These are phyloP conservation scores for Caenorhabditis becei DNA, from an alignment of 2,888 invertebrate species.

Conservation along the genomic window DNA sequence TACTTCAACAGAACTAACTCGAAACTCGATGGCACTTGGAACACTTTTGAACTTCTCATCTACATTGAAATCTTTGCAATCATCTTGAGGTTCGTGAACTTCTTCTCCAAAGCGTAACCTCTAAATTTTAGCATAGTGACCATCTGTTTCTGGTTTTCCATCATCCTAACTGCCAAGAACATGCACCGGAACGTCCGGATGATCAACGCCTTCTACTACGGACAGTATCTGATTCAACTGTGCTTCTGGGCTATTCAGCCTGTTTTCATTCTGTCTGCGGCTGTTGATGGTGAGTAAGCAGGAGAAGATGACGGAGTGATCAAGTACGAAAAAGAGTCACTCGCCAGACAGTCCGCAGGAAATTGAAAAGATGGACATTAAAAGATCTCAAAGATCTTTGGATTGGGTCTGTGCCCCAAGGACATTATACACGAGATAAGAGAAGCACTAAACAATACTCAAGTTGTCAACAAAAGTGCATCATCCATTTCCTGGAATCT, in stretches of 20 bases:
- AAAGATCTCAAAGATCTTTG: no score
- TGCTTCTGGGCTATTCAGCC: conserved; percentile 54
- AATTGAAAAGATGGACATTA: no score
- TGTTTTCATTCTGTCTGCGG: conserved; percentile 17
- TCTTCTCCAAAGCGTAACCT: background rate
- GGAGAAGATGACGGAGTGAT: background rate
- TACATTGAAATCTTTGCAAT: conserved; percentile 24
- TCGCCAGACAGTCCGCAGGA: background rate
- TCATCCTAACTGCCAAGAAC: conserved; percentile 38
- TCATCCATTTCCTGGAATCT: no score
- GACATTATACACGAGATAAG: no score
- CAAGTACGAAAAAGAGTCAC: background rate
- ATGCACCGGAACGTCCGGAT: conserved; percentile 45
- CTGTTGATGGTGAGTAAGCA: conserved; percentile 31
- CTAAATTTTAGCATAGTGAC: conserved; percentile 21
- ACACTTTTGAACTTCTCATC: conserved; percentile 4
- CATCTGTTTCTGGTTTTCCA: conserved; percentile 44
- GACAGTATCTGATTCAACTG: conserved; percentile 48
- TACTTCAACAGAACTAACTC: conserved; percentile 49
- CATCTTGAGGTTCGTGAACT: conserved; percentile 6
- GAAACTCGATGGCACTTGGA: conserved; percentile 8
- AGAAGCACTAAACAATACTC: no score
- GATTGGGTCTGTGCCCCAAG: no score
- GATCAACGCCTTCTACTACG: conserved; percentile 40
- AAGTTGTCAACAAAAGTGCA: no score